A percentile compares a stretch with the other conserved stretches of the same genome.
Conservation (phyloP, 2,113 vertebrate genomes). For the Gnathonemus echidnorhynchus region DNA sequence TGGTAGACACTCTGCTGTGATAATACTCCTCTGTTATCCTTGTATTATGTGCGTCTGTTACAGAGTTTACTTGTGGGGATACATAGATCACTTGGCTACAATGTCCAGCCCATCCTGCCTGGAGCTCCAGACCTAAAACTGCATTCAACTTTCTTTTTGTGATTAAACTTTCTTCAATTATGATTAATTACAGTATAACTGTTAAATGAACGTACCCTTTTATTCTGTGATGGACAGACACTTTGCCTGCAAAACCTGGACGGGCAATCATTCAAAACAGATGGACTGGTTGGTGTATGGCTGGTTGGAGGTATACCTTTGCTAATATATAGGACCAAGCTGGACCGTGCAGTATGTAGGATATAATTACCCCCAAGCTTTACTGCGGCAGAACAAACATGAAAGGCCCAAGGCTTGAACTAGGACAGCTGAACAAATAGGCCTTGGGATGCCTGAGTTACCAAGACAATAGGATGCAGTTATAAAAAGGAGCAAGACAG, state of each 20-base stretch:
- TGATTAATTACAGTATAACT: not conserved
- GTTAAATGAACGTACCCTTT: not conserved
- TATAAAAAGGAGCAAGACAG: not conserved
- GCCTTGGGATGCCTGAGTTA: not conserved
- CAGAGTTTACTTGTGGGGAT: not conserved
- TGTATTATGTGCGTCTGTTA: not conserved
- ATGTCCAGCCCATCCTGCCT: not conserved
- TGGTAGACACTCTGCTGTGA: not conserved
- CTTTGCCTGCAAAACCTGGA: not conserved
- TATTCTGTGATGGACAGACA: not conserved
- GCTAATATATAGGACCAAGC: not conserved
- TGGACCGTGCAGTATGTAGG: not conserved
- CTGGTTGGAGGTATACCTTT: not conserved
- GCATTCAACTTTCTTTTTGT: not conserved
- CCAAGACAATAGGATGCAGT: not conserved
- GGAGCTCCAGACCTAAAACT: not conserved
- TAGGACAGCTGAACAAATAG: not conserved
- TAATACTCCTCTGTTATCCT: not conserved
- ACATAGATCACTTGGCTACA: not conserved
- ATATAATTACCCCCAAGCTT: not conserved
- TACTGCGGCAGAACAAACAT: not conserved
- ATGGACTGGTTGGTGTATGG: not conserved
- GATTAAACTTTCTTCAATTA: not conserved
- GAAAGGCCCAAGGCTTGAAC: not conserved
- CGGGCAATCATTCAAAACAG: not conserved